Base-by-base conservation (phyloP, 2,113 vertebrate genomes). In the Carollia perspicillata region DNA sequence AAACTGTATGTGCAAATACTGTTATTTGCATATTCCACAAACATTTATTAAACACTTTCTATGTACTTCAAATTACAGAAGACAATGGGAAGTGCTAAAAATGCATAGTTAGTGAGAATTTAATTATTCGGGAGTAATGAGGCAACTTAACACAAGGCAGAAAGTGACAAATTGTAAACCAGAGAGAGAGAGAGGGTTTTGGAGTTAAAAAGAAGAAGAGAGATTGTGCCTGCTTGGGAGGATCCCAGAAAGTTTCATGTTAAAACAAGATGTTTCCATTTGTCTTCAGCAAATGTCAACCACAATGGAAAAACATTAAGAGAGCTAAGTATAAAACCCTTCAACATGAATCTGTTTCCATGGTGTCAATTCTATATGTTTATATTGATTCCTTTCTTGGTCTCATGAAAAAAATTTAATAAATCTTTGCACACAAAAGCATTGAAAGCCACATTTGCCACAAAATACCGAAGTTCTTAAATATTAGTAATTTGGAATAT, bases 331-430 rank as follows among this genome's bases (percentile, higher is more conserved):
- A 80, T 26, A 97, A 97, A 94, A 86, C 3, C 20, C 40, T 89
- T 93, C 89, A 91, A 35, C 63, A 83, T 68, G 60, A 55, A 79
- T 83, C 14, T 90, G 77, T 96, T 96, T 97, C 85, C 85, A 94
- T 94, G 90, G 71, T 93, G 71, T 95, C 79, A 71, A 75, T 94
- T 97, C 84, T 89, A 69, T 84, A 96, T 91, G 63, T 96, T 94
- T 90, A 89, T 79, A 40, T 47, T 91, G 49, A 83, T 68, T 79
- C 47, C 83, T 85, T 89, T 49, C 47, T 75, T 91, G 60, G 68
- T 92, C 35, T 96, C 58, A 53, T 65, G 44, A 95, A 92, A 77
- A 53, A 90, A 16, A 93, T 12, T 87, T 85, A 90, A 90, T 69
- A 95, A 92, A 81, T 72, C 22, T 84, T 89, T 60, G 51, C 7